These are phyloP conservation scores for Troides aeacus DNA, from an alignment of 2,888 invertebrate genomes.

Conservation along the genomic window DNA sequence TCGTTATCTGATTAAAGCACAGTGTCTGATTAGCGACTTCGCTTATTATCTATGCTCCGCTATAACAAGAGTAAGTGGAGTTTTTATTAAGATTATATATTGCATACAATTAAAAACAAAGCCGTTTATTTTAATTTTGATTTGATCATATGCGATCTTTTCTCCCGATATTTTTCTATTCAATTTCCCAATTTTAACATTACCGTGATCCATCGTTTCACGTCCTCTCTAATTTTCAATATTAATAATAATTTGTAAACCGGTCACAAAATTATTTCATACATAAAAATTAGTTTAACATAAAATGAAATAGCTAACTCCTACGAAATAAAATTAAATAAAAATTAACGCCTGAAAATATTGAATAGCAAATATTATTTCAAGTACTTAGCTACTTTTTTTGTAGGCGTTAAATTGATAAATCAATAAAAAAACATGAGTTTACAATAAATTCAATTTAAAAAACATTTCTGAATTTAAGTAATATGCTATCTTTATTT, in stretches of 20 bases:
- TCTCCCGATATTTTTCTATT: background rate
- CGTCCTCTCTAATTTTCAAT: no score
- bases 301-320: no score
- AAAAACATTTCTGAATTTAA: no score
- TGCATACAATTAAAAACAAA: background rate
- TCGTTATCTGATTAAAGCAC: constrained; percentile 28
- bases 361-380: background rate
- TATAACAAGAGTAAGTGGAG: background rate
- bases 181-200: no score
- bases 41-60: constrained; percentile 21
- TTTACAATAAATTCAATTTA: no score
- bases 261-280: no score
- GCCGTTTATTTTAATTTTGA: background rate
- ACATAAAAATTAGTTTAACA: no score
- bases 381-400: background rate
- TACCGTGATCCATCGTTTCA: no score
- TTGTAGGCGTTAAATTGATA: background rate
- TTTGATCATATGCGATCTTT: background rate
- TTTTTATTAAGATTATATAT: constrained; percentile 1
- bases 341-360: background rate
- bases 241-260: no score
- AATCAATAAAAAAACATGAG: background rate
- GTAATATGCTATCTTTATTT: no score
- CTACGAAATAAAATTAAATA: background rate
- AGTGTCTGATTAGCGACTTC: constrained; percentile 23